Evolutionary conservation across 2,113 vertebrate species (phyloP), one percentile per base, ranked within the genome.

Genomic region (Leptodactylus fuscus): DNA sequence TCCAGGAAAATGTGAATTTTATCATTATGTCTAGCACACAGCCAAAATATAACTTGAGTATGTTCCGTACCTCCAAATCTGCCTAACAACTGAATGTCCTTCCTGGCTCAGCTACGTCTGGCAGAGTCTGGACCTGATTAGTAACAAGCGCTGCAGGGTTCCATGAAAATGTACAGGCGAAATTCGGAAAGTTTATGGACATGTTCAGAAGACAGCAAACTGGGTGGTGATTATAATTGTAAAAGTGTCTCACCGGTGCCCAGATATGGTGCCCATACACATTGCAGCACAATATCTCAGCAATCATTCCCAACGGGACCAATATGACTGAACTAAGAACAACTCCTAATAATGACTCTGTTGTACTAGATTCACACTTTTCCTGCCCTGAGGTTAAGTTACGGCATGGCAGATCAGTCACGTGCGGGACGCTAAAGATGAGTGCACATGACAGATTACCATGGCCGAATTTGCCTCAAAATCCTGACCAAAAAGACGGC

Each of bases 1-100:
- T 75, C 70, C 70, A 83, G 70, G 51, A 83, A 83, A 75, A 83
- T 83, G 70, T 55, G 53, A 46, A 75, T 75, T 75, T 83, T 83
- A 75, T 83, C 70, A 83, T 83, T 46, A 53, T 83, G 70, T 83
- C 70, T 60, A 83, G 53, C 51, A 62, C 82, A 48, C 16, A 48
- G 82, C 82, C 82, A 83, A 83, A 44, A 74, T 82, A 74, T 38
- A 83, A 62, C 74, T 83, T 69, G 18, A 74, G 81, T 10, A 83
- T 83, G 71, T 75, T 75, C 81, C 36, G 22, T 83, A 53, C 71
- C 69, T 75, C 53, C 24, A 83, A 75, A 46, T 62, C 70, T 75
- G 53, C 67, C 67, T 51, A 70, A 82, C 65, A 53, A 71, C 44
- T 20, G 16, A 82, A 67, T 51, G 81, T 82, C 46, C 44, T 51